Evolutionary conservation across 2,888 invertebrate genomes (phyloP).

Genomic region (Drosophila siamana): DNA sequence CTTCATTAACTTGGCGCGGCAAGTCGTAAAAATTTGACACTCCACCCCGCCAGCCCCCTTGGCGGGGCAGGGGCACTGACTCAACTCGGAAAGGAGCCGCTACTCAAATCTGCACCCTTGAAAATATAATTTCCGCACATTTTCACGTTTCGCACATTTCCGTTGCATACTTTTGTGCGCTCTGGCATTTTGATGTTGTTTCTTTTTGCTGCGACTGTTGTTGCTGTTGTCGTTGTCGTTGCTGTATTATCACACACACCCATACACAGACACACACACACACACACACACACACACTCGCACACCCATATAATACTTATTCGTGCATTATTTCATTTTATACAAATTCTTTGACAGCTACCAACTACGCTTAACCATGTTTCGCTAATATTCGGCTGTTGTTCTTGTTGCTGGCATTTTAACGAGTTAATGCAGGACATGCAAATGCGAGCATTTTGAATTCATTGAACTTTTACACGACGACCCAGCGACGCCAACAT

Average conservation of each 20-base stretch:
- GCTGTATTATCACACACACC: slow-evolving; percentile 9
- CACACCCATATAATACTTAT: slow-evolving; percentile 20
- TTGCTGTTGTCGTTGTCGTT: slow-evolving; percentile 25
- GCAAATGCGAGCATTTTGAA: slow-evolving; percentile 79
- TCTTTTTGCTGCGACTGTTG: slow-evolving; percentile 5
- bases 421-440: slow-evolving; percentile 83
- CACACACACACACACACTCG: slow-evolving; percentile 6
- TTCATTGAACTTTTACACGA: slow-evolving; percentile 78
- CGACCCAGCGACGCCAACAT: slow-evolving; percentile 49
- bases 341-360: slow-evolving; percentile 66
- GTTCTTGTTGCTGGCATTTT: slow-evolving; percentile 67
- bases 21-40: slow-evolving; percentile 68
- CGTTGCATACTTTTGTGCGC: slow-evolving; percentile 76
- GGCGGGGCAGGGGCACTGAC: too few relatives aligned
- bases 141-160: slow-evolving; percentile 79
- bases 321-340: slow-evolving; percentile 68
- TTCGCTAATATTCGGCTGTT: slow-evolving; percentile 20
- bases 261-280: slow-evolving; percentile 4
- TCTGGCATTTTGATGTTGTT: slow-evolving; percentile 64
- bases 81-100: not conserved
- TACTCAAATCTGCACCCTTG: slow-evolving; percentile 49
- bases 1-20: slow-evolving; percentile 70
- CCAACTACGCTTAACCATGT: slow-evolving; percentile 45
- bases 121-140: slow-evolving; percentile 78
- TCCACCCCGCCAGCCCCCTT: not conserved